A percentile compares a stretch with the other conserved stretches of the same genome.
phyloP scores from a whole-genome alignment of 2,113 vertebrate species.

The Lasiurus borealis region DNA sequence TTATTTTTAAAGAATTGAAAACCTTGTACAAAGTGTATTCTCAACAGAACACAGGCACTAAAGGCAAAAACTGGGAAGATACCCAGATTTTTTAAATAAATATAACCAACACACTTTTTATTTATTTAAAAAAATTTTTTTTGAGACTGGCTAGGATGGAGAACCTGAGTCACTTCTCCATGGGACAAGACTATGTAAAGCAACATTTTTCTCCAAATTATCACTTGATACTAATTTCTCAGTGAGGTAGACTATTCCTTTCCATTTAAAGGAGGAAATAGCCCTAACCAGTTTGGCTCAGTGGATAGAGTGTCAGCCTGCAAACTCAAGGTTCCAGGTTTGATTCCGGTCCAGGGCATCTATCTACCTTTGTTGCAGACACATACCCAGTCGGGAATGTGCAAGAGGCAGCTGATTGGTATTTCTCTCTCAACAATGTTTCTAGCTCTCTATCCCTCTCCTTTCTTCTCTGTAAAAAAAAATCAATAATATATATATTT shows the following conservation, averaged over 20 bases:
- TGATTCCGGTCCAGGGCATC: no score
- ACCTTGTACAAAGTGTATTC: constrained; percentile 43
- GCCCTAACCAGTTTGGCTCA: no score
- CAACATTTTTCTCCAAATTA: constrained; percentile 46
- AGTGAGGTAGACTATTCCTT: neutral
- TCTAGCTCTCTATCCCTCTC: no score
- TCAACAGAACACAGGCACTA: neutral
- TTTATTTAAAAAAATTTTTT: no score
- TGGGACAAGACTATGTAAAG: neutral
- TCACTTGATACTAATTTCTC: constrained; percentile 42
- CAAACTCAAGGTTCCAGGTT: no score
- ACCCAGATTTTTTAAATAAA: neutral
- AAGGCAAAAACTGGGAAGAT: constrained; percentile 51
- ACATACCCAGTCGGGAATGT: no score
- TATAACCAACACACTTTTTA: neutral
- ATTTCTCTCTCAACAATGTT: no score
- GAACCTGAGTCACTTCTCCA: neutral
- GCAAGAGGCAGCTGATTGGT: no score
- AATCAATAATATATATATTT: no score
- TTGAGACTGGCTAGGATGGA: neutral
- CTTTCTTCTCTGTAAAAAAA: no score
- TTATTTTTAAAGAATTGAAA: constrained; percentile 72
- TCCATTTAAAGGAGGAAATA: neutral
- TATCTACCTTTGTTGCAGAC: no score
- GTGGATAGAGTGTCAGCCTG: no score